Evolutionary conservation across 2,888 invertebrate species (phyloP), one percentile per base, ranked within the genome.

Genomic region (Cephus pygmeus): DNA sequence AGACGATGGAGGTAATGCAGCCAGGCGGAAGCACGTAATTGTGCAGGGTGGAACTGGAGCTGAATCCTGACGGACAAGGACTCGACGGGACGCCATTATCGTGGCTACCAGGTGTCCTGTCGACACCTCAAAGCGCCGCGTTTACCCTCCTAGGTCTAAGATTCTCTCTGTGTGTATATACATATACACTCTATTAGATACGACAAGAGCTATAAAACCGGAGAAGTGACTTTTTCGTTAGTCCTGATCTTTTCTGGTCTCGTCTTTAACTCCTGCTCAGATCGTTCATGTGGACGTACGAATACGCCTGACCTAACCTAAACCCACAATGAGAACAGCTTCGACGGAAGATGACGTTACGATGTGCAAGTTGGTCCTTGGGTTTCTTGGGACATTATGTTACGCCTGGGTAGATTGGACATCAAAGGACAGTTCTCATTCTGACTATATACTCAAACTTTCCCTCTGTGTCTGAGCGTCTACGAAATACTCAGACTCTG

Each of bases 51-150:
- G 75, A 77, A 76, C 77, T 77, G 77, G 79, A 83, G 85, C 83
- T 81, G 80, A 81, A 83, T 84, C 82, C 74, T 79, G 78, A 82
- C 79, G 82, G 76, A 81, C 82, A 77, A 84, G 80, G 78, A 77
- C 83, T 30, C 84, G 75, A 80, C 83, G 81, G 87, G 85, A 79
- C 78, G 76, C 83, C 79, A 82, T 86, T 85, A 88, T 89, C 83
- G 86, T 83, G 74, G 81, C 77, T 81, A 71, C 88, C 89, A 89
- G 89, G 89, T 89, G 89, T 88, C 87, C 87, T 86, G 88, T 87
- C 89, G 88, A 84, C 89, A 87, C 88, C 87, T 89, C 86, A 86
- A 86, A 87, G 84, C 79, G 80, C 84, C 85, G 82, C 40, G 23
- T 23, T 56, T 56, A 56, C 40, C 23, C 23, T 56, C 15, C 40